Evolutionary conservation across 2,113 vertebrate species (phyloP).

Genomic region (Antechinus flavipes): DNA sequence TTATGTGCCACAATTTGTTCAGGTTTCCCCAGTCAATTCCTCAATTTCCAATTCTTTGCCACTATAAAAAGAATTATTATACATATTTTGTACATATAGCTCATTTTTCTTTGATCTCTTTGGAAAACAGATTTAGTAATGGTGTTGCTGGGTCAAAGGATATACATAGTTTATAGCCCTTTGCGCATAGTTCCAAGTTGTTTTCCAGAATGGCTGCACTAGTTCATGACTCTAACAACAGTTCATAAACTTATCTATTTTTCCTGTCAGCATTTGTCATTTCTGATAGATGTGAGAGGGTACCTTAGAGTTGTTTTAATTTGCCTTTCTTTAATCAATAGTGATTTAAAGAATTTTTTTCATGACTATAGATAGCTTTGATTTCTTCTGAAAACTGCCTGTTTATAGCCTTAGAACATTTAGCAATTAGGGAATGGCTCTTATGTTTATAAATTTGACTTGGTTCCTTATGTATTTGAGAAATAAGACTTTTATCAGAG

Average conservation of each 20-base stretch:
- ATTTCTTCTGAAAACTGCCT: not conserved
- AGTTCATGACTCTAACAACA: not conserved
- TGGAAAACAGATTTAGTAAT: not conserved
- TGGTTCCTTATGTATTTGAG: not conserved
- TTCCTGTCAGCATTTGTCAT: not conserved
- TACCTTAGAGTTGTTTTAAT: not conserved
- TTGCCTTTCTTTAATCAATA: not conserved
- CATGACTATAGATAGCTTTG: not conserved
- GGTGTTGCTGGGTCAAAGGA: not conserved
- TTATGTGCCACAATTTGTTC: not conserved
- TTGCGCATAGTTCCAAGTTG: not conserved
- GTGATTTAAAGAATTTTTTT: not conserved
- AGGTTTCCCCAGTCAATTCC: not conserved
- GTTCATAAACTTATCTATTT: not conserved
- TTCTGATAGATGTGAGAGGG: not conserved
- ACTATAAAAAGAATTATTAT: not conserved
- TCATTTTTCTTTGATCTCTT: not conserved
- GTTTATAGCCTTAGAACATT: not conserved
- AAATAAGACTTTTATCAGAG: not conserved
- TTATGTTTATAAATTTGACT: not conserved
- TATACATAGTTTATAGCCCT: not conserved
- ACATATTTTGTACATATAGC: not conserved
- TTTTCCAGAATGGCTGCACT: not conserved
- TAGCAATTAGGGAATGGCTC: not conserved
- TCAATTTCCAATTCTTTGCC: not conserved